Conservation (phyloP, 2,113 vertebrate genomes). For the Tupaia chinensis region DNA sequence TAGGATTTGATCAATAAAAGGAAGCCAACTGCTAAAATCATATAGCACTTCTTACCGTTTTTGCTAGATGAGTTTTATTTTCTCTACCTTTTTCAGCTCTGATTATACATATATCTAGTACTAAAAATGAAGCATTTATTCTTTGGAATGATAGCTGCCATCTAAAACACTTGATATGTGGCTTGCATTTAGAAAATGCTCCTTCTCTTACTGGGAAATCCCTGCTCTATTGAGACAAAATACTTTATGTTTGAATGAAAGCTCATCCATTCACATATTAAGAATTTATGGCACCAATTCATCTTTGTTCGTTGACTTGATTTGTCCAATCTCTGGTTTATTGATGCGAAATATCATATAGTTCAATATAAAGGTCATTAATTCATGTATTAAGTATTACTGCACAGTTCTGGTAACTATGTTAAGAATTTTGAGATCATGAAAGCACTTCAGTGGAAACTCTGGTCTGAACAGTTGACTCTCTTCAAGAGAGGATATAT, state of each 20-base stretch:
- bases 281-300: not conserved
- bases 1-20: slow-evolving; percentile 2
- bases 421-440: not conserved
- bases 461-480: not conserved
- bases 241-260: not conserved
- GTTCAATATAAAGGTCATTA: not conserved
- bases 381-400: not conserved
- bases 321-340: not conserved
- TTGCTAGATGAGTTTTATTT: not conserved
- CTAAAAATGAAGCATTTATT: not conserved
- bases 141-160: not conserved
- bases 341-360: not conserved
- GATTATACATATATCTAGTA: not conserved
- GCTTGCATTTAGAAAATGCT: not conserved
- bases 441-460: not conserved
- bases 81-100: not conserved
- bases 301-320: not conserved
- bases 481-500: not conserved
- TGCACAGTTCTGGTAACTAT: not conserved
- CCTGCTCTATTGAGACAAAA: not conserved
- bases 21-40: not conserved
- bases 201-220: not conserved
- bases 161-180: not conserved
- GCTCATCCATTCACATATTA: not conserved
- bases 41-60: not conserved